Evolutionary conservation across 2,888 invertebrate genomes (phyloP), one percentile per base, ranked within the genome.

Genomic region (Tetheella fluctuosa): DNA sequence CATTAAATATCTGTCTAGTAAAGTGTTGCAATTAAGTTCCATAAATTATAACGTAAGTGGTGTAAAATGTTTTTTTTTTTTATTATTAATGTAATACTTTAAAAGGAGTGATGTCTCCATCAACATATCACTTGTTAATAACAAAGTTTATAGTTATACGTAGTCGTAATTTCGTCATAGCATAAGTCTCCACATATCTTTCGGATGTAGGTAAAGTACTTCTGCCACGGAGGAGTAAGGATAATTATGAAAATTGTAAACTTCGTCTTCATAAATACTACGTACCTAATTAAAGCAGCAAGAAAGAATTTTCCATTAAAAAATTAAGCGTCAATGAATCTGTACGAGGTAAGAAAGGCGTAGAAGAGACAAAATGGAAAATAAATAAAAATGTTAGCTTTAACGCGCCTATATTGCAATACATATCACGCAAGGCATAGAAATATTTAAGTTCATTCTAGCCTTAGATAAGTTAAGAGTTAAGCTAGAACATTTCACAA

Each of bases 61-160:
- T 80, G 79, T 85, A 85, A 79, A 73, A 84, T 74, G 63, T 82
- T 87, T 85, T 81, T 81, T 87, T 1, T 86, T 85, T 79, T 77
- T 73, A 80, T 83, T 86, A 83, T 83, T 86, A 88, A 87, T 81
- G 77, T 84, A 79, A 84, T 83, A 88, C 80, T 85, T 76, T 85
- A 86, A 88, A 80, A 74, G 87, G 90, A 90, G 92, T 89, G 88
- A 87, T 91, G 79, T 74, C 91, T 92, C 91, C 89, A 86, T 77
- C 89, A 84, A 93, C 93, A 93, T 93, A 93, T 93, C 93, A 93
- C 90, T 92, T 92, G 92, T 91, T 91, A 91, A 86, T 91, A 91
- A 91, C 82, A 90, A 89, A 90, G 86, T 89, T 86, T 89, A 91
- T 88, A 81, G 83, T 79, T 84, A 86, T 74, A 70, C 74, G 84